A percentile compares a stretch with the other conserved stretches of the same genome.
These are phyloP conservation scores for Hypena proboscidalis DNA, from an alignment of 2,888 invertebrate species.

Conservation along the genomic window DNA sequence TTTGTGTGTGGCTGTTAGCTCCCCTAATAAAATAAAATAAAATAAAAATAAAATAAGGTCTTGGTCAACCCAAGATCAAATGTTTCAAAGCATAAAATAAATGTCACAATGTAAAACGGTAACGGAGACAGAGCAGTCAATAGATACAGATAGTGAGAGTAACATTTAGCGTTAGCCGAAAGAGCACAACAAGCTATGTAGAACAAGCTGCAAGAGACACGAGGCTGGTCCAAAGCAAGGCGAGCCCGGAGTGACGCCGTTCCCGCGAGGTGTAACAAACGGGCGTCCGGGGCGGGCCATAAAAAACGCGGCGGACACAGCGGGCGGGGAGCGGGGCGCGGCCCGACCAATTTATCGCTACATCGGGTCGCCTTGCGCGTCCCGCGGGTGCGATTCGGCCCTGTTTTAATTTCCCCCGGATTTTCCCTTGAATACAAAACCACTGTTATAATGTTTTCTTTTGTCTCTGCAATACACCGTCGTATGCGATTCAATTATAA, in stretches of 20 bases:
- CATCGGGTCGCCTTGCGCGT: conserved; percentile 42
- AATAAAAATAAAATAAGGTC: no score
- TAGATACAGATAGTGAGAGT: no score
- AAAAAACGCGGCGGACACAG: conserved; percentile 29
- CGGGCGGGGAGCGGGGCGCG: conserved; percentile 13
- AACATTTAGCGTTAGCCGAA: no score
- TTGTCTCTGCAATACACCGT: conserved; percentile 27
- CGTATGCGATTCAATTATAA: conserved; percentile 19
- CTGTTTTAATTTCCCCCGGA: conserved; percentile 54
- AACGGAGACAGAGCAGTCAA: no score
- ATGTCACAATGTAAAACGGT: no score
- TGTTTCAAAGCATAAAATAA: no score
- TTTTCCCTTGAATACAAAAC: conserved; percentile 47
- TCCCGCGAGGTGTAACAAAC: conserved; percentile 30
- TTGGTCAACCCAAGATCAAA: no score
- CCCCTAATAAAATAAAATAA: no score
- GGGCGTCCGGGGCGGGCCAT: conserved; percentile 27
- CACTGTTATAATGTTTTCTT: conserved; percentile 43
- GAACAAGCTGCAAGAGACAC: neutral
- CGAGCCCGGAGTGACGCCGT: conserved; percentile 20
- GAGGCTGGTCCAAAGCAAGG: conserved; percentile 1
- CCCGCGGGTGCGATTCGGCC: conserved; percentile 47
- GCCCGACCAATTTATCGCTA: conserved; percentile 53
- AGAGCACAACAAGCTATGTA: no score
- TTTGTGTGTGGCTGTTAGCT: no score